Percentiles rank a stretch among this genome's conserved stretches.
Conservation (phyloP, 2,888 invertebrate genomes). For the Meteorus cinctellus region DNA sequence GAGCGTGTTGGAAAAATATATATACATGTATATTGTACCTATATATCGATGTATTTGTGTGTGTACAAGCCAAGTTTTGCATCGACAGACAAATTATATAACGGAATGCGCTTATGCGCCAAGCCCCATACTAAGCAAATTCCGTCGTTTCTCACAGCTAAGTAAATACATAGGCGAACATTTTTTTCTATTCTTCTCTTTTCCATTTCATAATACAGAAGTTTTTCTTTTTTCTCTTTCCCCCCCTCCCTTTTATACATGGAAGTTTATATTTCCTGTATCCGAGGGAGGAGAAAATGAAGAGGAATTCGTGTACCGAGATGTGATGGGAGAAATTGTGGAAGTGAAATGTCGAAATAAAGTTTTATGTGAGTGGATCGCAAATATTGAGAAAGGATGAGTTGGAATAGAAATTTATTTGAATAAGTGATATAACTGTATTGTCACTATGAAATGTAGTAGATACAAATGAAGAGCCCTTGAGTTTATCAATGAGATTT, state of each 20-base stretch:
- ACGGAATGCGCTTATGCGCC: conserved; percentile 28
- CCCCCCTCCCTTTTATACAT: background rate
- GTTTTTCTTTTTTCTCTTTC: background rate
- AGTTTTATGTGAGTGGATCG: no score
- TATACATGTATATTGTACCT: background rate
- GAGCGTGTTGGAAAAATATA: background rate
- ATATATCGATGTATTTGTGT: background rate
- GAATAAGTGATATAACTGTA: no score
- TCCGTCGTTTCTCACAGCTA: conserved; percentile 8
- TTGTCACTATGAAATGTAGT: no score
- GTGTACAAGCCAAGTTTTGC: conserved; percentile 21
- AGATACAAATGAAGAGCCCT: no score
- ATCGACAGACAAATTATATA: conserved; percentile 35
- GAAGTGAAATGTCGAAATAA: no score
- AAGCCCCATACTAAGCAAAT: conserved; percentile 18
- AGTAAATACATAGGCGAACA: conserved; percentile 8
- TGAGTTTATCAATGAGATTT: no score
- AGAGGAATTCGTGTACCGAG: no score
- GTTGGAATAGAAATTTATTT: background rate
- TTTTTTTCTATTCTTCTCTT: conserved; percentile 1
- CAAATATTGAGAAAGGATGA: no score
- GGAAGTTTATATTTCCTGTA: background rate
- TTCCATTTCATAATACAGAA: background rate
- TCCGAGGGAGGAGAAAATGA: background rate
- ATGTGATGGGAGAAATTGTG: no score